A percentile compares a stretch with the other conserved stretches of the same genome.
phyloP scores from a whole-genome alignment of 2,888 invertebrate species.

The Maniola hyperantus region DNA sequence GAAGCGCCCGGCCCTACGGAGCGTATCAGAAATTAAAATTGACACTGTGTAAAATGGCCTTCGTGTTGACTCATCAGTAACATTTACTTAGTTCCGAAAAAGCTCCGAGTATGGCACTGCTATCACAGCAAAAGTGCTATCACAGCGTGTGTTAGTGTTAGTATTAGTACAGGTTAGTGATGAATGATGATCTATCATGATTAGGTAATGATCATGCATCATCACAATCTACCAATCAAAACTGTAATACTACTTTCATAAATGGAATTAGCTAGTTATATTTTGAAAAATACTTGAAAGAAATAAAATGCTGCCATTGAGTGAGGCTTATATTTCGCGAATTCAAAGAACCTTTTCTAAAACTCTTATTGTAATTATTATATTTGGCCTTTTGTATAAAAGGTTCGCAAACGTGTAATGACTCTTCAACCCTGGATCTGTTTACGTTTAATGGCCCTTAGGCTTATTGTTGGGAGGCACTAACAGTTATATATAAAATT shows the following conservation, averaged over 20 bases:
- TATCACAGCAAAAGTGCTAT: too few species aligned
- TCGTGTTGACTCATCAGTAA: too few species aligned
- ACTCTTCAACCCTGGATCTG: not conserved
- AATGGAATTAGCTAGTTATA: not conserved
- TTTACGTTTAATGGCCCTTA: conserved; percentile 8
- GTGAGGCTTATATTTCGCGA: not conserved
- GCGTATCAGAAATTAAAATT: too few species aligned
- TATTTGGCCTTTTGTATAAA: conserved; percentile 4
- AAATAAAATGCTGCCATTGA: not conserved
- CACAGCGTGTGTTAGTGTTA: too few species aligned
- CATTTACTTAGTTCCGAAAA: too few species aligned
- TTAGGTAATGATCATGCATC: too few species aligned
- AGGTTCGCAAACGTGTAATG: not conserved
- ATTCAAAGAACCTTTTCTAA: not conserved
- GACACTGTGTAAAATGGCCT: too few species aligned
- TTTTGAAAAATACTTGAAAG: conserved; percentile 6
- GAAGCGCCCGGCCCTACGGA: too few species aligned
- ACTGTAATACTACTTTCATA: not conserved
- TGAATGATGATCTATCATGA: too few species aligned
- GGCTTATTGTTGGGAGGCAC: not conserved
- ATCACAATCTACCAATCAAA: too few species aligned
- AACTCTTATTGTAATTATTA: conserved; percentile 11
- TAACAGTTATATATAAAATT: not conserved
- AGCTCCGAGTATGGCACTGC: too few species aligned
- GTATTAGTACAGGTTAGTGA: too few species aligned